Evolutionary conservation across 92 coral and sea anemone species (phyloP), one percentile per base, ranked within the genome.

Genomic region (Bergia sp.): DNA sequence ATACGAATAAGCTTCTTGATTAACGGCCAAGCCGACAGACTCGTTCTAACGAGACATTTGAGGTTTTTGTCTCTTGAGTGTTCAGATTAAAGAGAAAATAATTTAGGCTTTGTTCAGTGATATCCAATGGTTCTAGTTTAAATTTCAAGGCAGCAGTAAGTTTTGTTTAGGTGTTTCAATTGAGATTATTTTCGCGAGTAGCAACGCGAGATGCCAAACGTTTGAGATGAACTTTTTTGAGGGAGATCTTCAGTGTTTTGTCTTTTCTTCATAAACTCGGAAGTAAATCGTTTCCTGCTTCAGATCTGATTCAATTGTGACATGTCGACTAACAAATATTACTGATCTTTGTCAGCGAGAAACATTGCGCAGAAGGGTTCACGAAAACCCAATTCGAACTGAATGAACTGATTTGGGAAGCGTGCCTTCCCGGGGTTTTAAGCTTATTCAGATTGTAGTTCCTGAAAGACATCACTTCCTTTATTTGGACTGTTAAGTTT

Each of bases 81-180:
- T 80, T 15, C 49, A 57, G 45, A 37, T 80, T 49, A 80, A 49
- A 23, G 69, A 39, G 23, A 80, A 80, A 80, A 80, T 38, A 55
- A 57, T 82, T 82, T 82, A n/a, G n/a, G 82, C 61, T n/a, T 79
- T 79, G 86, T 64, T 38, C 44, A 15, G 42, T n/a, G 29, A 80
- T 7, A 7, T 18, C 16, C 18, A 64, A 61, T 82, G 40, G 86
- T 7, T 82, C 18, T 39, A 78, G 44, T 42, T 77, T 77, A 21
- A 44, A 21, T 21, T n/a, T 9, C 61, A 45, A 16, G 80, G 18
- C 42, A 12, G 20, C 39, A 49, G 38, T 37, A 45, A 45, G 13
- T 6, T 45, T 23, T 21, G 43, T 79, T 79, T 78, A 5, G 61
- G 36, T 4, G 43, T 18, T 79, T 79, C 77, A 45, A 47, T 49